Percentiles rank a stretch among this genome's conserved stretches.
Conservation (phyloP, 2,797 vertebrate genomes). For the Danionella dracula region DNA sequence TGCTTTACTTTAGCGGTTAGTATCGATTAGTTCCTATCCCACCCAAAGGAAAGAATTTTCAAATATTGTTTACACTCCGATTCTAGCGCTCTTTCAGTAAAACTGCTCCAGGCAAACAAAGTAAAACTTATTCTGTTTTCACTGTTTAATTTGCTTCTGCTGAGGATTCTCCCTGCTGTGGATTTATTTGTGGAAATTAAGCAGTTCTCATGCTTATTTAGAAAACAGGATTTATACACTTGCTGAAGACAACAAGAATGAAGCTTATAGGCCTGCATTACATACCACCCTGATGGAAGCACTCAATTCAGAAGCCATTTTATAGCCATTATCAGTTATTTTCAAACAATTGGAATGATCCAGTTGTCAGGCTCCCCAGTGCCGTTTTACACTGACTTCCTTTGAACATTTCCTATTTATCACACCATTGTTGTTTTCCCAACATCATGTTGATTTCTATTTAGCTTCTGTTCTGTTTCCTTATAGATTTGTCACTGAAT, state of each 20-base stretch:
- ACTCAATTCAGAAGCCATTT: too few relatives aligned
- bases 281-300: neutral
- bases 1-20: conserved; percentile 18
- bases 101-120: conserved; percentile 9
- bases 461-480: too few relatives aligned
- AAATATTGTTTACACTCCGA: conserved; percentile 20
- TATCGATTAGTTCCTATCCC: conserved; percentile 22
- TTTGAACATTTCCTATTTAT: too few relatives aligned
- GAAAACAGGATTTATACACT: neutral
- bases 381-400: too few relatives aligned
- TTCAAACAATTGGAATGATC: too few relatives aligned
- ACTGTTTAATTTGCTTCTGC: conserved; percentile 18
- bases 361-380: too few relatives aligned
- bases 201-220: neutral
- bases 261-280: neutral
- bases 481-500: too few relatives aligned
- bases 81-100: conserved; percentile 2
- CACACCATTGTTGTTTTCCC: too few relatives aligned
- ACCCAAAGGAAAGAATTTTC: conserved; percentile 14
- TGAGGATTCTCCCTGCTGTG: neutral
- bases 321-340: too few relatives aligned
- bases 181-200: conserved; percentile 5
- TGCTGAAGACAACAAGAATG: neutral
- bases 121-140: conserved; percentile 5
- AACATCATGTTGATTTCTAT: too few relatives aligned